Base-by-base conservation (phyloP, 2,888 invertebrate species). In the Rhimphoctona megacephalus region DNA sequence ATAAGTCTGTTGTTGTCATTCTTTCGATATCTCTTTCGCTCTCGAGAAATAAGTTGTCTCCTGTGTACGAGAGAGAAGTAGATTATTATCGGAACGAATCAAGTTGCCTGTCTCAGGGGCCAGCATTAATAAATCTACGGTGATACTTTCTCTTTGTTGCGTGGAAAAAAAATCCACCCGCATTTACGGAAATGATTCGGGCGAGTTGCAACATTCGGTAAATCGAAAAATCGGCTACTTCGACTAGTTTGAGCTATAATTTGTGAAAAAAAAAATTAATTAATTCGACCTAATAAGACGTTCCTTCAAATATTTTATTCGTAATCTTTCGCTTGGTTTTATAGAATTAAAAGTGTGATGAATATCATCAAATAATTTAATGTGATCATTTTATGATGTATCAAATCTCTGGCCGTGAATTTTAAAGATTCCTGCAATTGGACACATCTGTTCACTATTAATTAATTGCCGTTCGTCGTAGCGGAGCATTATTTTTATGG, bases 121-220 rank as follows among this genome's bases (percentile, higher is more conserved):
- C 22, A 22, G 54, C 22, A 22, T 19, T 43, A 49, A n/a, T 3
- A 33, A n/a, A 36, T 57, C 36, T 36, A 19, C 7, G 73, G 11
- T 57, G 73, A 57, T 73, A 22, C 17, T 54, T 52, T 73, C 14
- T 36, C 54, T 54, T 54, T 54, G 73, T 73, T 39, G 73, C 54
- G 54, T 36, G 54, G 22, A 14, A 52, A 73, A 57, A 17, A 73
- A 22, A n/a, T 25, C 17, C 57, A 52, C 73, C 73, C 57, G 25
- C 54, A 22, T 22, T 8, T 8, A 39, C 36, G 19, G n/a, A 11
- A n/a, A 66, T 36, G 9, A 66, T 36, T 36, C 36, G n/a, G 19
- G 39, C n/a, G n/a, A 19, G 39, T 66, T 66, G 66, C 39, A 66
- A 36, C n/a, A 54, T 8, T 54, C 22, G 54, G 8, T 8, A 54